Base-by-base conservation (phyloP, 2,113 vertebrate genomes). In the Cyphomyrus plagiostoma region DNA sequence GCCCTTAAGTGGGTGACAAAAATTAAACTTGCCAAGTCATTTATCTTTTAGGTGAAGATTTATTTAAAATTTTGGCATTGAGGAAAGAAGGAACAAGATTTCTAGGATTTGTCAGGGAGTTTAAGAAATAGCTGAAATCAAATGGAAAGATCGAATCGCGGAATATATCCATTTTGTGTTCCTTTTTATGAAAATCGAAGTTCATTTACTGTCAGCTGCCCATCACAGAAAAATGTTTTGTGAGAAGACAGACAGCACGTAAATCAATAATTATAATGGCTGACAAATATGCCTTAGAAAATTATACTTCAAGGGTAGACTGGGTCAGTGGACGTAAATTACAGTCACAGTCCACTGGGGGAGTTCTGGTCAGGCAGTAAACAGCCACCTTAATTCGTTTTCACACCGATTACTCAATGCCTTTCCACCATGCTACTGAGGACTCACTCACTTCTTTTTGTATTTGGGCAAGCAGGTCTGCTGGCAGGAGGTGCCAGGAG, bases 211-310 rank as follows among this genome's bases (percentile, higher is more conserved):
- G 77, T 84, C 52, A 84, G 80, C 89, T 84, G 80, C 83, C 89
- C 83, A 46, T 89, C 53, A 89, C 39, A 52, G 70, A 85, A 53
- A 21, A 56, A 84, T 58, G 26, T 49, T 84, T 30, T 49, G 46
- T 48, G 17, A 83, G 74, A 45, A 62, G 77, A 84, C 52, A 62
- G 77, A 84, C 52, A 48, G 52, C 35, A 53, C 50, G 46, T n/a
- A 85, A 89, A 89, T 89, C 89, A 58, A 89, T 89, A 89, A 62
- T 89, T 83, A 89, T 66, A 89, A 62, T 58, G 52, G 42, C 30
- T 84, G 58, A 84, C 80, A 89, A 89, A 89, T 49, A 89, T 39
- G 50, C 30, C 13, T 53, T 84, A 3, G 30, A 89, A 58, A 89
- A 89, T 84, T 46, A 89, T 80, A 84, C 80, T 52, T 85, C 74